Conservation (phyloP, 2,113 vertebrate species). For the Ramphastos sulfuratus region DNA sequence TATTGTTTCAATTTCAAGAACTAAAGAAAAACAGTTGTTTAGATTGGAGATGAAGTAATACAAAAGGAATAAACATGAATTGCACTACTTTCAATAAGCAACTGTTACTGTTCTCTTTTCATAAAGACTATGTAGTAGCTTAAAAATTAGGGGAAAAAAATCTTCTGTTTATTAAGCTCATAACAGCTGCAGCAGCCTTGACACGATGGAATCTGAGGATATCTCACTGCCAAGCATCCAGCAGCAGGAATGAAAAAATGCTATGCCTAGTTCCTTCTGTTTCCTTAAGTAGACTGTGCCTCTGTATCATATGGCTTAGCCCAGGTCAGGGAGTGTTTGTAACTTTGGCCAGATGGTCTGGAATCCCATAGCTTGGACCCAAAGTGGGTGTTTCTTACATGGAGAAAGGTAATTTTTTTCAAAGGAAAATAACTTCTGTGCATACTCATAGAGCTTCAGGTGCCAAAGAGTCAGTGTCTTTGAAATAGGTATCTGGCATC, state of each 20-base stretch:
- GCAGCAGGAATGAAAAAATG: slow-evolving; percentile 7
- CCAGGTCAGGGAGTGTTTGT: neutral
- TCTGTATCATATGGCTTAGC: neutral
- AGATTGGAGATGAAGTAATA: neutral
- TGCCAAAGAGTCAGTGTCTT: neutral
- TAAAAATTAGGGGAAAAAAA: neutral
- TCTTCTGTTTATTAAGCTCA: neutral
- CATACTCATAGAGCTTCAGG: neutral
- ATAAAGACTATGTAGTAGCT: neutral
- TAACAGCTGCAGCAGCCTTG: slow-evolving; percentile 36
- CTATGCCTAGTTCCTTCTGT: neutral
- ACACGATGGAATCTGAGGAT: neutral
- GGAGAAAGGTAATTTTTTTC: neutral
- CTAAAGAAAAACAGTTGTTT: neutral
- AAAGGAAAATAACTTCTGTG: neutral
- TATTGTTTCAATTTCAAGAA: neutral
- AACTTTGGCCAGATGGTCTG: neutral
- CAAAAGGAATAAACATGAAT: neutral
- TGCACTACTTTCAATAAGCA: neutral
- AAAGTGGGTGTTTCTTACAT: neutral
- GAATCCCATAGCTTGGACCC: neutral
- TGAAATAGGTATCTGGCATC: neutral
- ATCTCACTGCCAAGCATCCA: neutral
- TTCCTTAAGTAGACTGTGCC: neutral
- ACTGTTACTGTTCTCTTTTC: neutral